These are phyloP conservation scores for Crotalus helleri DNA, from an alignment of 2,113 vertebrate genomes.

Conservation along the genomic window DNA sequence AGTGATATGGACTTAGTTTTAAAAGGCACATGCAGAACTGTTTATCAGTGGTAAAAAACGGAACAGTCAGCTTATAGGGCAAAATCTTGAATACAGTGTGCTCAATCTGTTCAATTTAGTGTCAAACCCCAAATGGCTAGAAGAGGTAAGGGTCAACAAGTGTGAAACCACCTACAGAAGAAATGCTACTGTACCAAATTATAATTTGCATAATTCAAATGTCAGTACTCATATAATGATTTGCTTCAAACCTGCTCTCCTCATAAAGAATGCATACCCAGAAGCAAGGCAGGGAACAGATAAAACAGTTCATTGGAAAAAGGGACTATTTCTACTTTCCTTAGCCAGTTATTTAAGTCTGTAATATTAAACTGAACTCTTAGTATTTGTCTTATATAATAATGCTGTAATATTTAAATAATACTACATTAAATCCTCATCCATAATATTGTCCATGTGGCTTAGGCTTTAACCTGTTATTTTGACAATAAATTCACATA, in stretches of 20 bases:
- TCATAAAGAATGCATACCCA: not conserved
- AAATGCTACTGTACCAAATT: not conserved
- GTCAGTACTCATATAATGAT: not conserved
- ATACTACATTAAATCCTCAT: not conserved
- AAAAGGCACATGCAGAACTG: constrained; percentile 28
- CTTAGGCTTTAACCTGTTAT: not conserved
- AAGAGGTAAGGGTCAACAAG: not conserved
- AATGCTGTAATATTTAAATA: not conserved
- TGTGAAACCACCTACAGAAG: not conserved
- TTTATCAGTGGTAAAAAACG: not conserved
- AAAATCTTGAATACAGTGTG: not conserved
- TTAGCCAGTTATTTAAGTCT: not conserved
- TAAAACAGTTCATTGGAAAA: not conserved
- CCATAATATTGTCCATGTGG: not conserved
- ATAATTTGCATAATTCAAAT: constrained; percentile 8
- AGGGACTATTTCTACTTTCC: not conserved
- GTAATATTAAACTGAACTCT: constrained; percentile 2
- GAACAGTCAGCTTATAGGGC: not conserved
- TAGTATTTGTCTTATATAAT: not conserved
- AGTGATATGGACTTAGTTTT: not conserved
- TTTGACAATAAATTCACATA: not conserved
- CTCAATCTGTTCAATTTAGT: not conserved
- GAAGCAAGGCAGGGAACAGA: not conserved
- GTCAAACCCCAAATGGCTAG: not conserved
- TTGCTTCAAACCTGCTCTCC: not conserved